Evolutionary conservation across 2,888 invertebrate species (phyloP).

Genomic region (Euphydryas editha): DNA sequence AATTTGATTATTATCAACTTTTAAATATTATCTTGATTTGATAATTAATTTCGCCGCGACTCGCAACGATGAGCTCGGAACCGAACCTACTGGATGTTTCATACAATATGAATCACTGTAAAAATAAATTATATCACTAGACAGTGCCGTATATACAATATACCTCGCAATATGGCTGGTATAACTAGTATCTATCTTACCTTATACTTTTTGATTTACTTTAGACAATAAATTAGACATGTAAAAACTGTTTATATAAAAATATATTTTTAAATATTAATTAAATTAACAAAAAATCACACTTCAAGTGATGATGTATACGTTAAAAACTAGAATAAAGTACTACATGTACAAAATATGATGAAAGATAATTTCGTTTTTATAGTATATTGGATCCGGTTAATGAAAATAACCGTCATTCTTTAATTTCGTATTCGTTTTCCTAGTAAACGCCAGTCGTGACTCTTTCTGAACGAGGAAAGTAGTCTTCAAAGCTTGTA

Average conservation of each 20-base stretch:
- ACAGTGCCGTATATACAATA: neutral
- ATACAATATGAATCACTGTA: constrained; percentile 8
- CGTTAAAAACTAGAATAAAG: too few species aligned
- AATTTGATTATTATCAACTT: constrained; percentile 42
- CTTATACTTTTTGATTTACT: neutral
- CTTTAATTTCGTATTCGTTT: too few species aligned
- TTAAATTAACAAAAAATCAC: too few species aligned
- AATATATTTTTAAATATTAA: too few species aligned
- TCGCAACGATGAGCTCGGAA: constrained; percentile 32
- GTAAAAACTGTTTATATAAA: neutral
- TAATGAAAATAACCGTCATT: too few species aligned
- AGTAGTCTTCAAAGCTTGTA: neutral
- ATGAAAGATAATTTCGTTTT: too few species aligned
- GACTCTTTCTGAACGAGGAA: neutral
- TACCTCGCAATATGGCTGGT: neutral
- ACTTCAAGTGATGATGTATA: too few species aligned
- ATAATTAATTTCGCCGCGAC: constrained; percentile 38
- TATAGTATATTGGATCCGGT: too few species aligned
- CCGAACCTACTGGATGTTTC: constrained; percentile 25
- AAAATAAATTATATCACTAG: neutral
- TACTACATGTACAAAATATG: too few species aligned
- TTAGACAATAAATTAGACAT: neutral
- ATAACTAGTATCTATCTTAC: neutral
- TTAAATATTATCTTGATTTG: constrained; percentile 41
- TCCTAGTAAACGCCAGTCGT: neutral